phyloP scores from a whole-genome alignment of 2,797 vertebrate genomes.

The Paedocypris micromegethes region DNA sequence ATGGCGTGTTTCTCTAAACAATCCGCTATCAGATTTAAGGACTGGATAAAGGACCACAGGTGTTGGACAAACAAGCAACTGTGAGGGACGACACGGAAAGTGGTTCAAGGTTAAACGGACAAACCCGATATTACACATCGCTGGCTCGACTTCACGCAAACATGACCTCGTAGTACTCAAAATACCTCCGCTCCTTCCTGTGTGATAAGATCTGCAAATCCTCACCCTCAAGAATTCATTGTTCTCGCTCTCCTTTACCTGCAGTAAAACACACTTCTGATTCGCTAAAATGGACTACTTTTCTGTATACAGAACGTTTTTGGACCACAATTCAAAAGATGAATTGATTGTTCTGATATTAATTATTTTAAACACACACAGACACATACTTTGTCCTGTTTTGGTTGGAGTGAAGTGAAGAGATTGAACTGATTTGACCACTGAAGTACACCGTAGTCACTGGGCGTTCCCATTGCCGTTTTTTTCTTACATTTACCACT shows the following conservation, averaged over 20 bases:
- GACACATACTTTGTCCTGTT: too few species aligned
- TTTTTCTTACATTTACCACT: too few species aligned
- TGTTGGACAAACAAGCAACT: slow-evolving; percentile 9
- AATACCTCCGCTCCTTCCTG: slow-evolving; percentile 27
- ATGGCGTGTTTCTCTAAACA: slow-evolving; percentile 23
- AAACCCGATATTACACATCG: slow-evolving; percentile 18
- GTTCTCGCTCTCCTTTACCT: background rate
- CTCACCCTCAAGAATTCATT: slow-evolving; percentile 6
- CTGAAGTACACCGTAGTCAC: too few species aligned
- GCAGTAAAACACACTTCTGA: background rate
- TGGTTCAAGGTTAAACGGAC: slow-evolving; percentile 24
- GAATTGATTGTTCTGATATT: too few species aligned
- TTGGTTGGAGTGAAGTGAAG: too few species aligned
- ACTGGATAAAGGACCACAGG: slow-evolving; percentile 18
- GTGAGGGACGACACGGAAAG: slow-evolving; percentile 10
- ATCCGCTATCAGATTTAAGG: slow-evolving; percentile 12
- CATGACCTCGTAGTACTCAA: slow-evolving; percentile 16
- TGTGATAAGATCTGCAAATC: slow-evolving; percentile 30
- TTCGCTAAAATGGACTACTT: too few species aligned
- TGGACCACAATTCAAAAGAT: too few species aligned
- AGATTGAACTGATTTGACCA: too few species aligned
- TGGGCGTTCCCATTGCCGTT: too few species aligned
- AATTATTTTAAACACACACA: too few species aligned
- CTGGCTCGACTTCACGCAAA: slow-evolving; percentile 19
- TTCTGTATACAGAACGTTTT: too few species aligned